Evolutionary conservation across 1,140 invertebrate species (phyloP), one percentile per base, ranked within the genome.

Genomic region (Mizuhopecten yessoensis): DNA sequence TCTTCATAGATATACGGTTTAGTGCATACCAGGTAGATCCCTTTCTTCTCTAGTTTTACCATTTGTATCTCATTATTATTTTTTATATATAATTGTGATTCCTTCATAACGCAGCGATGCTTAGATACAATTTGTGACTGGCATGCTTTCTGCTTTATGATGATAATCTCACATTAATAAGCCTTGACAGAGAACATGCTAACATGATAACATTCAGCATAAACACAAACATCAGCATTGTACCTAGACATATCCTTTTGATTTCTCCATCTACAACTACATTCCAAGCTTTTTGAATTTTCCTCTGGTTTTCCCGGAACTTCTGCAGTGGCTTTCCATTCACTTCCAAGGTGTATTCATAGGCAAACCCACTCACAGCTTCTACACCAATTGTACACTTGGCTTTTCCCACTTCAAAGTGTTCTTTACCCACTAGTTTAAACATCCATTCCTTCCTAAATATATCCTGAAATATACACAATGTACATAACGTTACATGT

Each of bases 381-480:
- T 98, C 98, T 0, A 99, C 98, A 49, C 96, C 96, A 88, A 98
- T 97, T 34, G 95, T 94, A 93, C 97, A 98, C 88, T 95, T 97
- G 34, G 95, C 95, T 89, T 96, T 96, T 0, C 97, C 97, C 36
- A 98, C 95, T 57, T 96, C 95, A 95, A 98, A 98, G n/a, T 96
- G 95, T 95, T 98, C 98, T 87, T 96, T 95, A 9, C 98, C 98
- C 0, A 99, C 98, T 86, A 99, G 95, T 95, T 98, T 98, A 95
- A 99, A 99, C 98, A 99, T 98, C 98, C 98, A 99, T 88, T 99
- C 98, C 91, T 97, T 97, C 34, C 97, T 97, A 10, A 98, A 92
- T 11, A 98, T 97, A 96, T 98, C 98, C 98, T 98, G 93, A 33
- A 97, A 96, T 57, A 88, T n/a, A n/a, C n/a, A n/a, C n/a, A n/a